Base-by-base conservation (phyloP, 2,888 invertebrate species). In the Crematogaster levior region DNA sequence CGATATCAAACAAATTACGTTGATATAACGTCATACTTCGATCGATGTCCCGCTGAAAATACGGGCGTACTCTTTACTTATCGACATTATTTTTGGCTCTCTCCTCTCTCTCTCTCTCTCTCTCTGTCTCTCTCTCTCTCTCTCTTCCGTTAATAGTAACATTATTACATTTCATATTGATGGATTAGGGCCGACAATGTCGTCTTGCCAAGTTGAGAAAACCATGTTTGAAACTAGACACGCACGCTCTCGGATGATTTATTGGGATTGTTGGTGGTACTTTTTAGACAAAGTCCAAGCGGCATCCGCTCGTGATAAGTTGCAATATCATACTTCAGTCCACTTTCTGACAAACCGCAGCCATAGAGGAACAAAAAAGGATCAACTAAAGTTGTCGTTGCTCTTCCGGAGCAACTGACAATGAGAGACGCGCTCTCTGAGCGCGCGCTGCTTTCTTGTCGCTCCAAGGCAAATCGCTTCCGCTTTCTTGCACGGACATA, bases 341-440 rank as follows among this genome's bases (percentile, higher is more conserved):
- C 77, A 79, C 77, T 79, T 79, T 79, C 70, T 18, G 56, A 79
- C 77, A 79, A 79, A 79, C 77, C 77, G 56, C 56, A n/a, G 43
- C 34, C 43, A 5, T 56, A 21, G 27, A 77, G 21, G 30, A 27
- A 15, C 53, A 66, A 79, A 79, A 65, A 77, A 68, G 34, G 56
- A 58, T 43, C 77, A 43, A 79, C 70, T 46, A 70, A n/a, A 79
- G 77, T 79, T 79, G 70, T 79, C 77, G 70, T 68, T 79, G 70
- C 43, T 79, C 46, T 70, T 79, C 70, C 77, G 40, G 24, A 10
- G 10, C 18, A n/a, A n/a, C 34, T 48, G 70, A 43, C 68, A 79
- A 56, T 68, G 34, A 56, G 68, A 58, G 43, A 56, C 70, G 43
- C 56, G 56, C 30, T 53, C 37, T 21, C 51, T 15, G 40, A 37